Conservation (phyloP, 2,797 vertebrate genomes). For the Acropternis orthonyx region DNA sequence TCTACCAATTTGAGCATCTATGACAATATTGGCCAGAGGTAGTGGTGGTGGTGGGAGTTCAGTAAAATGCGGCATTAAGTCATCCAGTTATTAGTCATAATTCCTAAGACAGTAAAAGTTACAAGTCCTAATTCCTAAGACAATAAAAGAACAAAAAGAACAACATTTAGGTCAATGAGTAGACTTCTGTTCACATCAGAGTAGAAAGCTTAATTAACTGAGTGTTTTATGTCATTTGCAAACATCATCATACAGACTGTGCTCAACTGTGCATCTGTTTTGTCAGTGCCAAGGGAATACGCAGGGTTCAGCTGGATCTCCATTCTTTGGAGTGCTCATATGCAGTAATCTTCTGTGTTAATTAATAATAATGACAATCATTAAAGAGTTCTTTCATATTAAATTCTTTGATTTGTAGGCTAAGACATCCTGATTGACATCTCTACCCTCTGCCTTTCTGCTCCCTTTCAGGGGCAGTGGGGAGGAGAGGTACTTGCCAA, state of each 20-base stretch:
- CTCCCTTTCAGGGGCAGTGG: neutral
- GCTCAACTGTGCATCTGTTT: neutral
- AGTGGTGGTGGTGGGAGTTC: fast-evolving
- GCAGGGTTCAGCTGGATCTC: neutral
- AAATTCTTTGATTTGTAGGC: neutral
- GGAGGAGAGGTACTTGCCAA: neutral
- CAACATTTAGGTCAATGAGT: neutral
- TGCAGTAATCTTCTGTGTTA: neutral
- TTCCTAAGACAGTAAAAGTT: neutral
- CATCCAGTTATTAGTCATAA: neutral
- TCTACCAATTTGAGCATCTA: neutral
- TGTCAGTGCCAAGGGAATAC: neutral
- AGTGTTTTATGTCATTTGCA: constrained; percentile 30
- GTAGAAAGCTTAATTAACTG: constrained; percentile 28
- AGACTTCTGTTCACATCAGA: neutral
- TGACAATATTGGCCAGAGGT: neutral
- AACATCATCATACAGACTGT: neutral
- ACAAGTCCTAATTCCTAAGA: neutral
- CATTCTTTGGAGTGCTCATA: neutral
- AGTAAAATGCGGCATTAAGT: neutral
- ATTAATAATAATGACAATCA: neutral
- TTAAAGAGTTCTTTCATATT: constrained; percentile 2
- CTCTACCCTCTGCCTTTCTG: neutral
- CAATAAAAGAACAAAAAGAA: constrained; percentile 6
- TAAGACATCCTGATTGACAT: neutral